Conservation (phyloP, 2,797 vertebrate species). For the Pantherophis vulpinus region DNA sequence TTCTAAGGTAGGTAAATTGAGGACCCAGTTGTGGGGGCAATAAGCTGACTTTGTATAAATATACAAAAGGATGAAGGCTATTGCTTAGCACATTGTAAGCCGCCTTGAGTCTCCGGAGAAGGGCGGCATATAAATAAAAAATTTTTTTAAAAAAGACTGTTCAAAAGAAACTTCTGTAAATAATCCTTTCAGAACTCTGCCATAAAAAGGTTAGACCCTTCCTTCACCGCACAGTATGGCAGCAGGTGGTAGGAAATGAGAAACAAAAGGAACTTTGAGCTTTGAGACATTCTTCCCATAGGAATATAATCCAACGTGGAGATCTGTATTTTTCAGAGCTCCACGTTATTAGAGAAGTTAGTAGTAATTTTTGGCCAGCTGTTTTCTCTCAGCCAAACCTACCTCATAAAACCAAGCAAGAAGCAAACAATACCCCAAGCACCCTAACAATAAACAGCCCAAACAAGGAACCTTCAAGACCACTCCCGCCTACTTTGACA, state of each 20-base stretch:
- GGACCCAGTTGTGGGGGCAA: too few relatives aligned
- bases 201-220: background rate
- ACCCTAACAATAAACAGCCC: background rate
- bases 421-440: background rate
- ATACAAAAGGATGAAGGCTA: too few relatives aligned
- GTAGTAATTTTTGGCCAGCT: background rate
- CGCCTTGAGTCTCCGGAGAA: too few relatives aligned
- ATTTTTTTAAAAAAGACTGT: background rate
- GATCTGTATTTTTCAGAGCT: background rate
- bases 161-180: background rate
- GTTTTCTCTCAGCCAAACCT: background rate
- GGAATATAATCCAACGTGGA: background rate
- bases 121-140: too few relatives aligned
- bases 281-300: background rate
- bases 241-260: background rate
- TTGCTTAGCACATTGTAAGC: too few relatives aligned
- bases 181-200: background rate
- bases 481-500: background rate
- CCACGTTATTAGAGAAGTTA: background rate
- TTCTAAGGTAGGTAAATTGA: too few relatives aligned
- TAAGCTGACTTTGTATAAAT: too few relatives aligned
- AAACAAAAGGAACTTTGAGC: background rate
- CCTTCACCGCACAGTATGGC: background rate
- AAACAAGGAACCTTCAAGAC: background rate
- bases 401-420: background rate